phyloP scores from a whole-genome alignment of 2,113 vertebrate genomes.

The Gymnocephalus cernua region DNA sequence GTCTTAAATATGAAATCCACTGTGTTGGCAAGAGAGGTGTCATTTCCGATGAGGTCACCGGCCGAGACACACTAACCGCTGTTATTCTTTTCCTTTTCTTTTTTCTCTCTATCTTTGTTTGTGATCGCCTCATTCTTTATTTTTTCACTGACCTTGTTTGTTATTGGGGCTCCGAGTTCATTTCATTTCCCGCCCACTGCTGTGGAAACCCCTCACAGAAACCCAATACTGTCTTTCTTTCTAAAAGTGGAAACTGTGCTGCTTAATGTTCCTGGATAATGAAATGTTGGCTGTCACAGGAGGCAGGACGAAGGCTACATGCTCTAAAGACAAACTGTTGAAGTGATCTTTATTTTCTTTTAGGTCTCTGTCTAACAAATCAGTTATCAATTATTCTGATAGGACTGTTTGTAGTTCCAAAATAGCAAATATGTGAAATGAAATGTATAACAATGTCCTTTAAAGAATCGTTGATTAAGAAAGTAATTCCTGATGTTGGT shows the following conservation, averaged over 20 bases:
- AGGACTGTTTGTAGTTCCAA: not conserved
- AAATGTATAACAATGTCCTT: not conserved
- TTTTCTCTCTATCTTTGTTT: slow-evolving; percentile 62
- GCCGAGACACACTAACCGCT: slow-evolving; percentile 46
- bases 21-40: slow-evolving; percentile 51
- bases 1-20: slow-evolving; percentile 35
- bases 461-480: not conserved
- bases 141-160: slow-evolving; percentile 65
- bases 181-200: slow-evolving; percentile 72
- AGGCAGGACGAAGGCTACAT: slow-evolving; percentile 2
- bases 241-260: slow-evolving; percentile 34
- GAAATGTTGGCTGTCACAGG: slow-evolving; percentile 38
- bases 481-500: not conserved
- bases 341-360: not conserved
- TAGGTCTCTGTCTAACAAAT: not conserved
- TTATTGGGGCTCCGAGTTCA: slow-evolving; percentile 66
- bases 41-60: slow-evolving; percentile 70
- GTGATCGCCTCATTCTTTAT: slow-evolving; percentile 65
- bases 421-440: not conserved
- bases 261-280: slow-evolving; percentile 46
- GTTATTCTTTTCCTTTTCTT: slow-evolving; percentile 67
- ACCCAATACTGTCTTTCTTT: slow-evolving; percentile 58
- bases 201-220: slow-evolving; percentile 56
- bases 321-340: slow-evolving; percentile 4
- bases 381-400: not conserved